phyloP scores from a whole-genome alignment of 2,888 invertebrate genomes.

The Scelioninae gen. 2 region DNA sequence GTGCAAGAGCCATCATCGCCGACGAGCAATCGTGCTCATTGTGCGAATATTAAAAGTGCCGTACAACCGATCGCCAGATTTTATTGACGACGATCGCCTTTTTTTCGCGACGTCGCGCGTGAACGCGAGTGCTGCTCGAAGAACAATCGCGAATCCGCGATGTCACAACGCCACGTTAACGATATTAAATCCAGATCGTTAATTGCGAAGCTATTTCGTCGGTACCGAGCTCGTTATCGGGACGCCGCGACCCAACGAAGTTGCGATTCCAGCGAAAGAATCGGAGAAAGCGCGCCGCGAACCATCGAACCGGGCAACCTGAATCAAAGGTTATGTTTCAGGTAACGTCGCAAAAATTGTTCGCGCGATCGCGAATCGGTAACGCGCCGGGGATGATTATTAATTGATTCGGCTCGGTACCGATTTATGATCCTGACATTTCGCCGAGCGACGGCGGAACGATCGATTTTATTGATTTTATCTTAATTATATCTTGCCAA shows the following conservation, averaged over 20 bases:
- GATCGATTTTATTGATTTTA: slow-evolving; percentile 54
- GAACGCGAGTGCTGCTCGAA: slow-evolving; percentile 30
- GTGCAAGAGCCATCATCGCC: slow-evolving; percentile 50
- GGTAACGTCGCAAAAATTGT: slow-evolving; percentile 29
- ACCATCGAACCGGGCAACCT: neutral
- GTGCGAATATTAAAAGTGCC: slow-evolving; percentile 51
- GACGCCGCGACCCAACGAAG: slow-evolving; percentile 16
- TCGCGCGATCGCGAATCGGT: slow-evolving; percentile 26
- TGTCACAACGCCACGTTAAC: slow-evolving; percentile 43
- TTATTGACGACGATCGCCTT: slow-evolving; percentile 45
- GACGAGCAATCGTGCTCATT: slow-evolving; percentile 57
- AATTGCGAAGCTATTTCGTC: slow-evolving; percentile 29
- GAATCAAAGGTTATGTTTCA: slow-evolving; percentile 25
- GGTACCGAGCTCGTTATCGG: slow-evolving; percentile 25
- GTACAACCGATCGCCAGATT: slow-evolving; percentile 23
- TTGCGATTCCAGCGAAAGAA: slow-evolving; percentile 19
- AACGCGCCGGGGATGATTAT: slow-evolving; percentile 30
- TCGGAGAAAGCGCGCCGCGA: slow-evolving; percentile 27
- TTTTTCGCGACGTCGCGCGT: no score
- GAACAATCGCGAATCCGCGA: slow-evolving; percentile 29
- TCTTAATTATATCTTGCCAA: slow-evolving; percentile 58
- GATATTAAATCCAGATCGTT: slow-evolving; percentile 45
- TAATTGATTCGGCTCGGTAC: slow-evolving; percentile 17
- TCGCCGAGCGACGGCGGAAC: slow-evolving; percentile 31
- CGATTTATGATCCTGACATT: slow-evolving; percentile 52